Conservation (phyloP, 1,140 invertebrate genomes). For the Saccostrea glomerata region DNA sequence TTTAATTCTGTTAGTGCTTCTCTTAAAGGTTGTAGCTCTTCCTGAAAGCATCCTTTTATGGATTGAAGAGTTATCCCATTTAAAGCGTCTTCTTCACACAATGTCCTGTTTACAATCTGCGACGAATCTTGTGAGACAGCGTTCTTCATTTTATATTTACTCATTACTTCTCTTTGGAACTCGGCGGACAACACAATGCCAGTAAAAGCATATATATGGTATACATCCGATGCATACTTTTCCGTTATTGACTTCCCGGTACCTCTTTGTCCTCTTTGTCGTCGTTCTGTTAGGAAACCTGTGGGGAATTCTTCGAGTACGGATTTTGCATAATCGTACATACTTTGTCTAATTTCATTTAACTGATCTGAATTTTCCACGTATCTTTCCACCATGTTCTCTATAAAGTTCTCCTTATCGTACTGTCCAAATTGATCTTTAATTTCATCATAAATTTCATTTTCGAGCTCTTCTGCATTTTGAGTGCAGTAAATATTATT, state of each 20-base stretch:
- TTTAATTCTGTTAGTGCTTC: neutral
- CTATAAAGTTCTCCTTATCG: neutral
- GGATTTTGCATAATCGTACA: constrained; percentile 2
- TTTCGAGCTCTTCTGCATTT: too few species aligned
- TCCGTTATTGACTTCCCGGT: neutral
- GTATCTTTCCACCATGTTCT: neutral
- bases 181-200: neutral
- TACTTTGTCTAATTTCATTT: neutral
- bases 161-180: neutral
- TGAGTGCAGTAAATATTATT: too few species aligned
- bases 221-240: neutral
- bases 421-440: neutral
- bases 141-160: neutral
- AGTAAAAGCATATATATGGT: neutral
- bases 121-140: neutral
- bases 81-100: neutral
- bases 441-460: too few species aligned
- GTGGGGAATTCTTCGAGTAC: neutral
- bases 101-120: neutral
- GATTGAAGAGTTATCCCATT: neutral
- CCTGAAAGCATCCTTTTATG: neutral
- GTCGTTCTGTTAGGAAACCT: neutral
- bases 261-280: neutral
- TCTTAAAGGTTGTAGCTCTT: neutral
- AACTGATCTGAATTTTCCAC: neutral